Evolutionary conservation across 92 coral and sea anemone species (phyloP).

Genomic region (Phenganax subtilis): DNA sequence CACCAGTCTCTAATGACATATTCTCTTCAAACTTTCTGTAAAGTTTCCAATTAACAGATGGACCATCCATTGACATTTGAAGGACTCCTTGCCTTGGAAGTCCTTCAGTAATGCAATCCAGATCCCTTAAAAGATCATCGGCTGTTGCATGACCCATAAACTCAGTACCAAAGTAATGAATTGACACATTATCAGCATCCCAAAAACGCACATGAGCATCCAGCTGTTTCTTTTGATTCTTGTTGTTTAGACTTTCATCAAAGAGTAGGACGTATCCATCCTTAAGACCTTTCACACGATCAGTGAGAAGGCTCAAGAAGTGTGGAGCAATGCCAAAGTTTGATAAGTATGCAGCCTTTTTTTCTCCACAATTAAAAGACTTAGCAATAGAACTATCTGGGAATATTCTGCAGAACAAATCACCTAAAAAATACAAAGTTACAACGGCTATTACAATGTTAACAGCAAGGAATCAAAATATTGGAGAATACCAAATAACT

Average conservation of each 20-base stretch:
- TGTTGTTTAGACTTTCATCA: conserved; percentile 48
- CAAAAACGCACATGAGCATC: conserved; percentile 44
- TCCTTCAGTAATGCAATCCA: conserved; percentile 28
- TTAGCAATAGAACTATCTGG: conserved; percentile 48
- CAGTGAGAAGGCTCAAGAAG: conserved; percentile 19
- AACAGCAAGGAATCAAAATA: neutral
- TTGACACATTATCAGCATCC: conserved; percentile 38
- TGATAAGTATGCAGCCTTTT: conserved; percentile 36
- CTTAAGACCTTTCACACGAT: conserved; percentile 18
- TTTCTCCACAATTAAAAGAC: conserved; percentile 42
- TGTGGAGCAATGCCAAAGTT: conserved; percentile 40
- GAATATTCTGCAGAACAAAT: conserved; percentile 39
- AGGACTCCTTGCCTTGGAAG: conserved; percentile 26
- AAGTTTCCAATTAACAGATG: conserved; percentile 8
- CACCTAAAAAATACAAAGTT: conserved; percentile 28
- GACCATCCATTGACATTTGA: conserved; percentile 10
- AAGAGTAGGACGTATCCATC: conserved; percentile 47
- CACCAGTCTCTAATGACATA: neutral
- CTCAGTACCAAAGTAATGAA: conserved; percentile 39
- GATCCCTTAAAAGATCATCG: conserved; percentile 27
- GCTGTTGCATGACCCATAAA: conserved; percentile 53
- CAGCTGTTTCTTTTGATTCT: conserved; percentile 46
- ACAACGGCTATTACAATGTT: neutral
- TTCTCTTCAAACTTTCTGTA: conserved; percentile 3
- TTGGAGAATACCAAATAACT: neutral